phyloP scores from a whole-genome alignment of 2,113 vertebrate species.

The Chiloscyllium plagiosum region DNA sequence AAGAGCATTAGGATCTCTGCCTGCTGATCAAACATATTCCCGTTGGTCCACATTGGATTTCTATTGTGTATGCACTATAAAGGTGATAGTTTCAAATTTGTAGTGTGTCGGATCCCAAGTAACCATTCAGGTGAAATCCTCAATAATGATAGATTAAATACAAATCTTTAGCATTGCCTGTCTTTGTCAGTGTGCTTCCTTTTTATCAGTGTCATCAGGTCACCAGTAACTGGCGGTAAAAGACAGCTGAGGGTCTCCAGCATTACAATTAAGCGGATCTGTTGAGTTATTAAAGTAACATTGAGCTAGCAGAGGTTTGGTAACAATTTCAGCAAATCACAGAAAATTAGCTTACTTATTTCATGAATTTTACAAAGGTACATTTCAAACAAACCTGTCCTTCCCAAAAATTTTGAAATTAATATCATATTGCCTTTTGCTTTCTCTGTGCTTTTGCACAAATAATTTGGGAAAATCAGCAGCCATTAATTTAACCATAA shows the following conservation, averaged over 20 bases:
- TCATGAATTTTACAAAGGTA: background rate
- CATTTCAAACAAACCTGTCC: background rate
- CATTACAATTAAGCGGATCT: background rate
- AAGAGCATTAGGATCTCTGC: background rate
- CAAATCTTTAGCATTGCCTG: background rate
- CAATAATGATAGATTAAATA: background rate
- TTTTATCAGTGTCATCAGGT: background rate
- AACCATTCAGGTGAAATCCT: background rate
- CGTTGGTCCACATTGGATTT: background rate
- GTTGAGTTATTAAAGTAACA: background rate
- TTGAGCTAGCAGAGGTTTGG: background rate
- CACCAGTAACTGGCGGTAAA: background rate
- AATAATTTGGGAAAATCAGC: background rate
- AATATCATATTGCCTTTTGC: background rate
- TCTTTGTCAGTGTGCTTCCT: background rate
- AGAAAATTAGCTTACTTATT: background rate
- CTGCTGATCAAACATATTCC: background rate
- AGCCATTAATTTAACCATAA: background rate
- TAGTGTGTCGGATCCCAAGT: background rate
- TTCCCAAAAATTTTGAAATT: background rate
- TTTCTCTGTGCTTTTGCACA: background rate
- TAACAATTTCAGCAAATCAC: background rate
- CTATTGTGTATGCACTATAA: too few species aligned
- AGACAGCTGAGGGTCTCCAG: background rate
- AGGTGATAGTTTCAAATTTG: background rate